phyloP scores from a whole-genome alignment of 92 coral and sea anemone species.

The Paragorgia papillata region DNA sequence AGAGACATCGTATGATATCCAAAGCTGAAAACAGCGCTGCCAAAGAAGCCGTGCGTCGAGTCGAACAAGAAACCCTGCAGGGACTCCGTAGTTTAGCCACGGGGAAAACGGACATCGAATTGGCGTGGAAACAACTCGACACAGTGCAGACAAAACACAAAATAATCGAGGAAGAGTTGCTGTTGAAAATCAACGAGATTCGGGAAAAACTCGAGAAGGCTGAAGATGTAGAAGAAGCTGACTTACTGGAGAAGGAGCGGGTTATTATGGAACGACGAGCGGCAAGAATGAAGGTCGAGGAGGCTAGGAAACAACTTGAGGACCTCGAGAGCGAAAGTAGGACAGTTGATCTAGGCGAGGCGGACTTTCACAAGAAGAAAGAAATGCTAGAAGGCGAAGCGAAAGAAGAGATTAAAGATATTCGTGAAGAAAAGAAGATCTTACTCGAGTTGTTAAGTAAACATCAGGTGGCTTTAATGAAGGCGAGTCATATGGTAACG shows the following conservation, averaged over 20 bases:
- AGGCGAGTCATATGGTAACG: slow-evolving; percentile 96
- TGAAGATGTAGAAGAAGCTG: slow-evolving; percentile 92
- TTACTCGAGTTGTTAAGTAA: slow-evolving; percentile 77
- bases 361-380: slow-evolving; percentile 92
- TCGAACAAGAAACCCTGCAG: slow-evolving; percentile 84
- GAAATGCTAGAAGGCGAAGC: slow-evolving; percentile 91
- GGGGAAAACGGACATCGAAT: slow-evolving; percentile 95
- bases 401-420: slow-evolving; percentile 92
- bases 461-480: slow-evolving; percentile 87
- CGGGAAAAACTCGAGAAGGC: slow-evolving; percentile 89
- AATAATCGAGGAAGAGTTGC: slow-evolving; percentile 78
- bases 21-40: slow-evolving; percentile 87
- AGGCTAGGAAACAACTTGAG: slow-evolving; percentile 85
- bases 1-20: slow-evolving; percentile 78
- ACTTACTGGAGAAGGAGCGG: slow-evolving; percentile 90
- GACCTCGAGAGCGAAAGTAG: slow-evolving; percentile 89
- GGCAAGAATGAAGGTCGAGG: slow-evolving; percentile 92
- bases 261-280: slow-evolving; percentile 97
- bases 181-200: slow-evolving; percentile 81
- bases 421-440: slow-evolving; percentile 91
- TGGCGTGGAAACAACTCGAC: slow-evolving; percentile 82
- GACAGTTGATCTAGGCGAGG: slow-evolving; percentile 82
- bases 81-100: slow-evolving; percentile 94
- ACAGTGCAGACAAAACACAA: slow-evolving; percentile 92
- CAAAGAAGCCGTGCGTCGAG: slow-evolving; percentile 82